These are phyloP conservation scores for Deilephila elpenor DNA, from an alignment of 2,888 invertebrate genomes.

Conservation along the genomic window DNA sequence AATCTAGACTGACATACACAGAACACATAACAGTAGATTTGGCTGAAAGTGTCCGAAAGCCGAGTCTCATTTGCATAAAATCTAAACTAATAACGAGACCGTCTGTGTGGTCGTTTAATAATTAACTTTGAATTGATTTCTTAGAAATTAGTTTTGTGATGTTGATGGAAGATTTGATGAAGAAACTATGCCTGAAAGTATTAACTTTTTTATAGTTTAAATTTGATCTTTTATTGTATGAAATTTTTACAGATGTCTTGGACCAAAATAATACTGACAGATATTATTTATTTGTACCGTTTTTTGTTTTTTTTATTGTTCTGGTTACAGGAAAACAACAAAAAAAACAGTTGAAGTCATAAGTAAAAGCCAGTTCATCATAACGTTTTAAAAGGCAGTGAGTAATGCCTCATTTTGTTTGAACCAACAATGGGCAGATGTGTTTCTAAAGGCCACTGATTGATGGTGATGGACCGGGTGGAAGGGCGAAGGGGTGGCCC, in stretches of 20 bases:
- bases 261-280: no score
- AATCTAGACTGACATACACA: neutral
- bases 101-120: neutral
- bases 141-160: no score
- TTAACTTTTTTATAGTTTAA: no score
- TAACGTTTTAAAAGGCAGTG: slow-evolving; percentile 38
- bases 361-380: neutral
- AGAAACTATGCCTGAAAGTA: no score
- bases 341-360: neutral
- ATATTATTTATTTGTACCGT: no score
- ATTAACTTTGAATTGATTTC: neutral
- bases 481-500: slow-evolving; percentile 16
- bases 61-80: neutral
- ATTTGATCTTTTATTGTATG: no score
- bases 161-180: no score
- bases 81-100: neutral
- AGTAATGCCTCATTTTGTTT: slow-evolving; percentile 63
- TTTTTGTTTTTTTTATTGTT: no score
- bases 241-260: no score
- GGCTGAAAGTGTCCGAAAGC: neutral
- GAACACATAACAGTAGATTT: neutral
- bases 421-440: slow-evolving; percentile 61
- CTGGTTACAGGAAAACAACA: no score
- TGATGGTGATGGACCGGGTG: slow-evolving; percentile 54
- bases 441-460: slow-evolving; percentile 58